Percentiles rank a stretch among this genome's conserved stretches.
phyloP scores from a whole-genome alignment of 1,140 invertebrate species.

The Prorops nasuta region DNA sequence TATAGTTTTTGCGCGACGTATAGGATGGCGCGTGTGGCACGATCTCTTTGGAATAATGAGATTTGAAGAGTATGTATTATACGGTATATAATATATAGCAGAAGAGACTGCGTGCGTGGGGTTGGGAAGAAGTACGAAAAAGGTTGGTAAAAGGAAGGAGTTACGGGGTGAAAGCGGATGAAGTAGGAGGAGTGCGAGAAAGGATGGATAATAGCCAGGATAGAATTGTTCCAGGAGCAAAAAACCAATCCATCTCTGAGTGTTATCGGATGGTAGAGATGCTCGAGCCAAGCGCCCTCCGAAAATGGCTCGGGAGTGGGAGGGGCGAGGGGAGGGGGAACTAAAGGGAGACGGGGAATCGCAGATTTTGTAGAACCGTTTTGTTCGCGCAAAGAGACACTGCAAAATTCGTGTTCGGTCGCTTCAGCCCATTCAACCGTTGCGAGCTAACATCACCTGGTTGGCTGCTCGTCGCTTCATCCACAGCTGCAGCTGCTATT shows the following conservation, averaged over 20 bases:
- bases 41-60: slow-evolving; percentile 41
- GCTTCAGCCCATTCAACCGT: too few relatives aligned
- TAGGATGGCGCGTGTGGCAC: too few relatives aligned
- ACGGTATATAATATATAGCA: too few relatives aligned
- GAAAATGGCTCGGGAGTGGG: slow-evolving; percentile 10
- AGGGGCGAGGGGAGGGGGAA: too few relatives aligned
- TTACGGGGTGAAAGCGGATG: slow-evolving; percentile 1
- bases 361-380: slow-evolving; percentile 8
- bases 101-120: slow-evolving; percentile 10
- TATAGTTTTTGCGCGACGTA: slow-evolving; percentile 45
- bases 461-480: too few relatives aligned
- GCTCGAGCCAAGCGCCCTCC: slow-evolving; percentile 22
- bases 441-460: too few relatives aligned
- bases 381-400: too few relatives aligned
- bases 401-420: too few relatives aligned
- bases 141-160: slow-evolving; percentile 13
- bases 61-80: too few relatives aligned
- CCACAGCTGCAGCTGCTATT: too few relatives aligned
- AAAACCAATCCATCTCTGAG: slow-evolving; percentile 44
- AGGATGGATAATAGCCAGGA: slow-evolving; percentile 43
- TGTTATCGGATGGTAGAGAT: slow-evolving; percentile 44
- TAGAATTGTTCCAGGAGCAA: slow-evolving; percentile 45
- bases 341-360: too few relatives aligned
- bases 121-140: slow-evolving; percentile 14
- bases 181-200: neutral